Percentiles rank a stretch among this genome's conserved stretches.
phyloP scores from a whole-genome alignment of 1,140 invertebrate species.

The Drepana arcuata region DNA sequence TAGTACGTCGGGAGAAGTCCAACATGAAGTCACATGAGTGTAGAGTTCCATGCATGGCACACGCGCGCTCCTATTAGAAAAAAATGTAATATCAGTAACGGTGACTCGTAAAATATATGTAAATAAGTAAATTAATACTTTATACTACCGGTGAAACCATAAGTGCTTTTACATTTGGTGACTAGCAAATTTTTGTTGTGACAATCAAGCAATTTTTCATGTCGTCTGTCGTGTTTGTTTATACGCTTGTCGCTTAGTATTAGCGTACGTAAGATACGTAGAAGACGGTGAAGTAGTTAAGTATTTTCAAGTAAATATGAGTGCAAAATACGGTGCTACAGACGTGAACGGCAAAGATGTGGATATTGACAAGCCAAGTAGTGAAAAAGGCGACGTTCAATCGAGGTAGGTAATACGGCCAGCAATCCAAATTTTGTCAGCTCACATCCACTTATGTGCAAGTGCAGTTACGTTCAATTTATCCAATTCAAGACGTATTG shows the following conservation, averaged over 20 bases:
- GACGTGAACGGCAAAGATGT: conserved; percentile 26
- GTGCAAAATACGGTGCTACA: conserved; percentile 41
- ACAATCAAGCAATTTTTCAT: too few species aligned
- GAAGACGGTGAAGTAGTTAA: too few species aligned
- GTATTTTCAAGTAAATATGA: conserved; percentile 21
- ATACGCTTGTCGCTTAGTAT: too few species aligned
- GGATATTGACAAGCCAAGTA: conserved; percentile 23
- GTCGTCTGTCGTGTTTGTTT: too few species aligned
- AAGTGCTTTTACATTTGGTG: too few species aligned
- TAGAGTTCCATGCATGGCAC: conserved; percentile 14
- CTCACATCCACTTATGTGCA: conserved; percentile 12
- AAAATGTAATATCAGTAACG: too few species aligned
- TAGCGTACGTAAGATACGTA: too few species aligned
- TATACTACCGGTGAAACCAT: too few species aligned
- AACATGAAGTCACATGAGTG: conserved; percentile 19
- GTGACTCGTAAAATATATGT: too few species aligned
- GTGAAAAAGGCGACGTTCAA: too few species aligned
- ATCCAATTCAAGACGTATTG: conserved; percentile 38
- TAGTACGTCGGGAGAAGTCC: conserved; percentile 3
- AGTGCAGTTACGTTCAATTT: conserved; percentile 23
- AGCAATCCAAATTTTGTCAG: conserved; percentile 8
- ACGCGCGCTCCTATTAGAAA: conserved; percentile 14
- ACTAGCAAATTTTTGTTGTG: too few species aligned
- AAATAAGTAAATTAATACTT: neutral
- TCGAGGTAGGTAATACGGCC: too few species aligned